phyloP scores from a whole-genome alignment of 2,888 invertebrate genomes.

The Isoperla grammatica region DNA sequence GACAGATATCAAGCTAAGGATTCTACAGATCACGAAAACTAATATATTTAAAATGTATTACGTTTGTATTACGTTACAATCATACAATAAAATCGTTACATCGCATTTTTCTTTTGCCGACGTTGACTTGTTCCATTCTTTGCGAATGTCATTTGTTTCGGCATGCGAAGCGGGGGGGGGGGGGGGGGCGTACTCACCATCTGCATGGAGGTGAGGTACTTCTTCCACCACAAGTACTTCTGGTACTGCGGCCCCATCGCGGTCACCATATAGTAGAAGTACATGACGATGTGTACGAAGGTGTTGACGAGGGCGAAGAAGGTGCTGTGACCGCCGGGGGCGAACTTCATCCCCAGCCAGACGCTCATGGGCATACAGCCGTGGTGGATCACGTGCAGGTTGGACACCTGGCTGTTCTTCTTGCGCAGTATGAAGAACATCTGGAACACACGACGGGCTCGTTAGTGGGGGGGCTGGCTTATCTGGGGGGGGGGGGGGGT shows the following conservation, averaged over 20 bases:
- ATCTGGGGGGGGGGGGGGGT: no score
- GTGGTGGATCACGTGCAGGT: conserved; percentile 93
- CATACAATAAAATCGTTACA: no score
- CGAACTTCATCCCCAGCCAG: conserved; percentile 94
- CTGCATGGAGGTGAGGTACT: conserved; percentile 90
- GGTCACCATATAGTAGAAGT: conserved; percentile 93
- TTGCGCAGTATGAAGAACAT: conserved; percentile 90
- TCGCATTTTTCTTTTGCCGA: no score
- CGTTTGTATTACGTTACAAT: no score
- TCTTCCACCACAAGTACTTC: conserved; percentile 97
- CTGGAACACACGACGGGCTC: no score
- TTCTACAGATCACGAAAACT: neutral
- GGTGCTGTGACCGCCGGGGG: conserved; percentile 94
- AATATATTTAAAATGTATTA: no score
- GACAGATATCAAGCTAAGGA: neutral
- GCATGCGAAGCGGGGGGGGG: no score
- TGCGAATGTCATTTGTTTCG: no score
- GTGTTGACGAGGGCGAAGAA: conserved; percentile 93
- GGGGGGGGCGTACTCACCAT: conserved; percentile 74
- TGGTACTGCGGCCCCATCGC: conserved; percentile 91
- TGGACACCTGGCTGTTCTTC: conserved; percentile 90
- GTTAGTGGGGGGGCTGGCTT: no score
- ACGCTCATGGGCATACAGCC: conserved; percentile 95
- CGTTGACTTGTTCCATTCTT: no score
- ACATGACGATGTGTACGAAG: conserved; percentile 96